Evolutionary conservation across 2,797 vertebrate genomes (phyloP), one percentile per base, ranked within the genome.

Genomic region (Pelobates cultripes): DNA sequence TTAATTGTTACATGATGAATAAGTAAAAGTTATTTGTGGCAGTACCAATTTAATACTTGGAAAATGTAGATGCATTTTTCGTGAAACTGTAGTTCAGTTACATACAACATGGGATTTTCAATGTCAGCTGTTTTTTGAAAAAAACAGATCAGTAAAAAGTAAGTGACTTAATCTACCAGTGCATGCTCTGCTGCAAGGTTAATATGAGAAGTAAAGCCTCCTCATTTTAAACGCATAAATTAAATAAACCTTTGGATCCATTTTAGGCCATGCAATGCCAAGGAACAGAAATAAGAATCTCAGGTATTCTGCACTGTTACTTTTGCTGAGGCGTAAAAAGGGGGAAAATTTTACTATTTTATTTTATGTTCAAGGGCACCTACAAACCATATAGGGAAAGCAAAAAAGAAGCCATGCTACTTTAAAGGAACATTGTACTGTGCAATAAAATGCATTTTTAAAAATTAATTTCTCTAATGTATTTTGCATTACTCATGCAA

Each of bases 161-260:
- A 2, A 28, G 28, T 43, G 47, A 47, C 15, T 28, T 71, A 43
- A 47, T 47, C 69, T 71, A 71, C 42, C 61, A 61, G 61, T 61
- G 1, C 17, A 61, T 40, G 12, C 42, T 9, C 3, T n/a, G 4
- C 73, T 74, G 14, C 14, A 61, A 43, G 14, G 4, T 43, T 43
- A 74, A n/a, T 17, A 7, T n/a, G 42, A 74, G 42, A 43, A 43
- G 55, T 44, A 63, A 74, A 61, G 41, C 55, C 42, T 28, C 9
- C 14, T 74, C 14, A 28, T 43, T 42, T 61, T 43, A 44, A 74
- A 61, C 73, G 7, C 41, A 74, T 43, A 61, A 61, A 74, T 74
- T 74, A 71, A 17, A 71, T 15, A 13, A 71, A 45, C 14, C n/a
- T 43, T 43, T 61, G n/a, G 73, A 57, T 74, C 73, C 73, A 74